Evolutionary conservation across 1,140 invertebrate genomes (phyloP), one percentile per base, ranked within the genome.

Genomic region (Drosophila nigromelanica): DNA sequence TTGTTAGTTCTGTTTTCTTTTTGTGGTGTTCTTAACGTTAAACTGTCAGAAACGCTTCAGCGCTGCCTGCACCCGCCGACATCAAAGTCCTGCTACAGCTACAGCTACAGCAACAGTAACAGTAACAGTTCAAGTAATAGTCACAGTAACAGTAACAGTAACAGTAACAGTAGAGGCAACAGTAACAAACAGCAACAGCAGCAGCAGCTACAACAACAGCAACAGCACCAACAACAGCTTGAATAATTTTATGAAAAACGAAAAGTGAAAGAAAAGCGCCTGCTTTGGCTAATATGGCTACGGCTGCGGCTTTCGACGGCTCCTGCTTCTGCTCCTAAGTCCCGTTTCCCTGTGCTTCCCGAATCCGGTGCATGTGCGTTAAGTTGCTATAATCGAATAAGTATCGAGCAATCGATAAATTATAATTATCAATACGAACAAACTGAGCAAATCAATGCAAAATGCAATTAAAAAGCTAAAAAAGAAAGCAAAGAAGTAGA

Each of bases 291-390:
- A 56, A 37, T 72, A 59, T 63, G 47, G 69, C 69, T 72, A 66
- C 21, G 77, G 67, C 82, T 82, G 64, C 72, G 83, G 83, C 82
- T 86, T 80, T 71, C 59, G 51, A 70, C 83, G 82, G 82, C 82
- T 87, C 83, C 82, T 87, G 82, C 82, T 87, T 87, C 82, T 86
- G 82, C 82, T 87, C 82, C 82, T 87, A 87, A 73, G 82, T 87
- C 82, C 82, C 82, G 82, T 87, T 87, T 87, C 82, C 82, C 82
- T 87, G 82, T 87, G 82, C 82, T 87, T 87, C 83, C 82, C 82
- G 82, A 87, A 79, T 86, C 82, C 82, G 82, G 82, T 87, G 82
- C 82, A 87, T 87, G 82, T 87, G 82, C 82, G 86, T 89, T 87
- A 86, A 89, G 70, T 89, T 87, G 82, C 82, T 87, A 78, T 72